Evolutionary conservation across 2,113 vertebrate genomes (phyloP).

Genomic region (Mus spicilegus): DNA sequence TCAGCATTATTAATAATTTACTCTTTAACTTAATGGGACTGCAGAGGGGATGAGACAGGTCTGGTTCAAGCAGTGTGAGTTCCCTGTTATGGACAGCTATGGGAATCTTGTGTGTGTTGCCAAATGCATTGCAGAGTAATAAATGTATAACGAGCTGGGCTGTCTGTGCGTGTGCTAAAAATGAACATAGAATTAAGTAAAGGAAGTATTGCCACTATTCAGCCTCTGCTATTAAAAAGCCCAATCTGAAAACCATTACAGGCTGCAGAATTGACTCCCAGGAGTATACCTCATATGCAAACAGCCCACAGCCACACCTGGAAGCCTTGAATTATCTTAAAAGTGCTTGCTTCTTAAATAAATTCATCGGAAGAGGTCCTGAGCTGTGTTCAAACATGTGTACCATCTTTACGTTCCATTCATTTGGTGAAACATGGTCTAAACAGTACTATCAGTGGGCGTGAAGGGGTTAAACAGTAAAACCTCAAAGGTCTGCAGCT

Average conservation of each 20-base stretch:
- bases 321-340: neutral
- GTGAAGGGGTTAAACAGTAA: constrained; percentile 50
- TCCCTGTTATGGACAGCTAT: constrained; percentile 38
- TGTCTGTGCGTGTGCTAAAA: constrained; percentile 31
- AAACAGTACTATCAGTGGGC: neutral
- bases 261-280: neutral
- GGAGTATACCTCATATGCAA: rapidly evolving
- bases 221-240: neutral
- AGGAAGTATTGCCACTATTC: constrained; percentile 28
- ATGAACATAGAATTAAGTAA: constrained; percentile 63
- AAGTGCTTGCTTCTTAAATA: neutral
- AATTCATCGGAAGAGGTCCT: neutral
- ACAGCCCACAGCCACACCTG: neutral
- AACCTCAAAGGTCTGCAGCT: constrained; percentile 53
- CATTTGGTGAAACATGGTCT: neutral
- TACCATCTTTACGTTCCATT: neutral
- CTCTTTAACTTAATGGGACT: constrained; percentile 69
- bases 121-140: constrained; percentile 72
- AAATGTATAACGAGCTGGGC: constrained; percentile 58
- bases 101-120: constrained; percentile 27
- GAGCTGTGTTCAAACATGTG: neutral
- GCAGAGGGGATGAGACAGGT: constrained; percentile 32
- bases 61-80: neutral
- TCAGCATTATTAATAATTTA: constrained; percentile 78
- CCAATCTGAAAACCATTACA: neutral